Base-by-base conservation (phyloP, 2,888 invertebrate species). In the Liopterus haemorrhoidalis region DNA sequence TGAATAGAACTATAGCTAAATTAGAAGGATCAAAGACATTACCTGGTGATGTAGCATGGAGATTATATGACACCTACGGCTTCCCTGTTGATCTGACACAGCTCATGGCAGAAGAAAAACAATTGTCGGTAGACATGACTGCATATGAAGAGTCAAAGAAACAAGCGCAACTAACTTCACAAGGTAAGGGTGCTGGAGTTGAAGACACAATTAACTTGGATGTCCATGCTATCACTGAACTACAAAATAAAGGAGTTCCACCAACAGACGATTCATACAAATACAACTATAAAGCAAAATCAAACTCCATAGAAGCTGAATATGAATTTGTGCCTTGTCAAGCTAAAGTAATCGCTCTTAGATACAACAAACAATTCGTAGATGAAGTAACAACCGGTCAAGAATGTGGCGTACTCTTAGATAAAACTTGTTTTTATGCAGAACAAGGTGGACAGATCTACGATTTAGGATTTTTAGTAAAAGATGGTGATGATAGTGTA, bases 391-490 rank as follows among this genome's bases (percentile, higher is more conserved):
- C 66, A 21, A 81, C 87, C 19, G 93, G 93, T 0, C 83, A 91
- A 60, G 89, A 92, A 66, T 93, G 93, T 66, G 96, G 93, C 12
- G 70, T 99, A 42, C 71, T 99, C 52, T 71, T 99, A 48, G 91
- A 99, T 65, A 78, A 75, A 59, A 99, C 97, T 0, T 86, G 78
- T 66, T 99, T 99, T 69, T 99, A 99, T 69, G 96, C 99, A 1
- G 99, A 99, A 69, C 93, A 96, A 70, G 99, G 99, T 50, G 99
- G 99, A 9, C 99, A 99, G 72, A 95, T 93, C 59, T 95, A 81
- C 66, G 99, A 99, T 66, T 89, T 90, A 62, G 99, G 99, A 15
- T 92, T 85, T 56, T 75, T 95, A 66, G 82, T 83, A 0, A 92
- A 91, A 72, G 65, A 74, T 4, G 78, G 75, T 45, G 90, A 92